Base-by-base conservation (phyloP, 2,113 vertebrate species). In the Corythornis madagascariensis region DNA sequence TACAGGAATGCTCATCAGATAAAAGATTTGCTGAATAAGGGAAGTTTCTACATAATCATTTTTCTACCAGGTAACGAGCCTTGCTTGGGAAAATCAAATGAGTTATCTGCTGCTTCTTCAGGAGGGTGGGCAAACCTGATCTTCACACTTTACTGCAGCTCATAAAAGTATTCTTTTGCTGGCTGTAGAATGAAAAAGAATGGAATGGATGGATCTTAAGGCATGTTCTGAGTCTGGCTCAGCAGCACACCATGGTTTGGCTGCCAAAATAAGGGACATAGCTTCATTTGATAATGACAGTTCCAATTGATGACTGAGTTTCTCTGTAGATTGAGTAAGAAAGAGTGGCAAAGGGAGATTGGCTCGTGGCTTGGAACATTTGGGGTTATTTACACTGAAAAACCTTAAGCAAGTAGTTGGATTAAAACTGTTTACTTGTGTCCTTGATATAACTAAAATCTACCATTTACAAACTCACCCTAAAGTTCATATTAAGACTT, bases 1-100 rank as follows among this genome's bases (percentile, higher is more conserved):
- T 91, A 84, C 89, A 45, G 89, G 90, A 94, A 92, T 52, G 89
- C 87, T 91, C 67, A 79, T 77, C 88, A 93, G 83, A 94, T 81
- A 81, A 38, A 26, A 83, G 50, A 57, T 90, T 42, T 91, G 92
- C 90, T 90, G 94, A 94, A 61, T 92, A 75, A 95, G 90, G 87
- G 42, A 53, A 88, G 53, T 38, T 22, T 73, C 19, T n/a, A 8
- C n/a, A 47, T 22, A 53, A 59, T 59, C 31, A 33, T 64, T 73
- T 60, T 56, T 73, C 55, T 81, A 78, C 75, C 83, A n/a, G n/a
- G 79, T 21, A 56, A 14, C 19, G 6, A 66, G n/a, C 57, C 71
- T 55, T 82, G 28, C 74, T 74, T 70, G 21, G 52, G 83, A 93
- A 93, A 93, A 42, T 86, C 69, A 67, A 24, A 50, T 73, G 26